Conservation (phyloP, 1,140 invertebrate genomes). For the Zophobas atratus region DNA sequence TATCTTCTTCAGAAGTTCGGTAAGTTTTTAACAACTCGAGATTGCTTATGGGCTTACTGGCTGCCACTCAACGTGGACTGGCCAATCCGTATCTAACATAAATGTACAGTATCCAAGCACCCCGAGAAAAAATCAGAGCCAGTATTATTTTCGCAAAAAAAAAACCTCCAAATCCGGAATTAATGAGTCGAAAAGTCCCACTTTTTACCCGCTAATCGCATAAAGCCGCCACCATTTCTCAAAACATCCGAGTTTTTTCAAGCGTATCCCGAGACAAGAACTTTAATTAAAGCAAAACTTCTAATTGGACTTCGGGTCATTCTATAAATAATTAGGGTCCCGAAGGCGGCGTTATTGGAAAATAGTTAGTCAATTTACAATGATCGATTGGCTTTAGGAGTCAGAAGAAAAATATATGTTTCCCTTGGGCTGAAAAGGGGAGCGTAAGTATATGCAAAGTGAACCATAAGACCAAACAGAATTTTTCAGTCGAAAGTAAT, state of each 20-base stretch:
- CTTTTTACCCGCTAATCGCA: neutral
- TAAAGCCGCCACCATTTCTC: conserved; percentile 3
- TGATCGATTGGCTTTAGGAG: conserved; percentile 10
- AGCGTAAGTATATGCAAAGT: conserved; percentile 34
- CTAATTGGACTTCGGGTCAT: conserved; percentile 30
- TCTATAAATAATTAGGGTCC: conserved; percentile 19
- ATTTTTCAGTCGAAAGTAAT: conserved; percentile 27
- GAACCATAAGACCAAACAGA: conserved; percentile 32
- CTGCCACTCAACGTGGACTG: no score
- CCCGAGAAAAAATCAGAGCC: no score
- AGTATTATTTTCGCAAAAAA: no score
- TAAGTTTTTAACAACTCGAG: no score
- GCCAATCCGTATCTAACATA: no score
- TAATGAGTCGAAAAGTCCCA: neutral
- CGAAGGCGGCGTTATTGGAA: conserved; percentile 21
- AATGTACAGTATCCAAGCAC: no score
- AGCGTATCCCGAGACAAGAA: neutral
- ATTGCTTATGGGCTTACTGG: no score
- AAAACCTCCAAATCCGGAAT: no score
- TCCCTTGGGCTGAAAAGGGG: conserved; percentile 17
- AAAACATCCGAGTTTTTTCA: conserved; percentile 1
- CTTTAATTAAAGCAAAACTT: conserved; percentile 34
- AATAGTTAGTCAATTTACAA: conserved; percentile 37
- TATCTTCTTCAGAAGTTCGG: no score
- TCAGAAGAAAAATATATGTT: conserved; percentile 21